Evolutionary conservation across 2,888 invertebrate species (phyloP), one percentile per base, ranked within the genome.

Genomic region (Tolmerus cingulatus): DNA sequence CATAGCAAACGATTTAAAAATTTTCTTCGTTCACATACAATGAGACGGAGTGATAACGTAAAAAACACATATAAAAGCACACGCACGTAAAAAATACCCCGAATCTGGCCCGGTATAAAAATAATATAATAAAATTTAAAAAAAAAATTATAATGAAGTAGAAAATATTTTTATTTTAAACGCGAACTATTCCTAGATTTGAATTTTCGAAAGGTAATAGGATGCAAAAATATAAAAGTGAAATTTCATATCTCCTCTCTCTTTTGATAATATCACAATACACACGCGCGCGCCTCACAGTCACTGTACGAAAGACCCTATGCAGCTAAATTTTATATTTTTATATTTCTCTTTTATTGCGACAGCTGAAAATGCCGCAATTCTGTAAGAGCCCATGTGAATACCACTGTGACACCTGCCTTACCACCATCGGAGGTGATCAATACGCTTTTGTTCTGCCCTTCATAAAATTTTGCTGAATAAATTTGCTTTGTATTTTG

Each of bases 381-480:
- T 66, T 12, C 51, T 51, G n/a, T 51, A 23, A 66, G 66, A 27
- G 27, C 76, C 76, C 40, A 34, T 40, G 37, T 37, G 51, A 66
- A 19, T 57, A 34, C 14, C 57, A 57, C 23, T 30, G 27, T 85
- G 46, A 27, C 85, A 85, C 74, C 74, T 74, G 85, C n/a, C 74
- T 46, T 43, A 74, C 74, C 40, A 40, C 74, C 43, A 84, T 19
- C 66, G 84, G 19, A 37, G 19, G 40, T 30, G 66, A 66, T 74
- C 66, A 66, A 74, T 74, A 9, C 43, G 43, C 85, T 37, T 43
- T 30, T 74, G 27, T 74, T 85, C 74, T 23, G 30, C 19, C 57
- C 43, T 74, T 85, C 74, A 85, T 85, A 74, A 74, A 85, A 85
- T 85, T 74, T 85, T 85, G 43, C 74, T 43, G 74, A 85, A 85